Evolutionary conservation across 2,797 vertebrate genomes (phyloP).

Genomic region (Myripristis jacobus): DNA sequence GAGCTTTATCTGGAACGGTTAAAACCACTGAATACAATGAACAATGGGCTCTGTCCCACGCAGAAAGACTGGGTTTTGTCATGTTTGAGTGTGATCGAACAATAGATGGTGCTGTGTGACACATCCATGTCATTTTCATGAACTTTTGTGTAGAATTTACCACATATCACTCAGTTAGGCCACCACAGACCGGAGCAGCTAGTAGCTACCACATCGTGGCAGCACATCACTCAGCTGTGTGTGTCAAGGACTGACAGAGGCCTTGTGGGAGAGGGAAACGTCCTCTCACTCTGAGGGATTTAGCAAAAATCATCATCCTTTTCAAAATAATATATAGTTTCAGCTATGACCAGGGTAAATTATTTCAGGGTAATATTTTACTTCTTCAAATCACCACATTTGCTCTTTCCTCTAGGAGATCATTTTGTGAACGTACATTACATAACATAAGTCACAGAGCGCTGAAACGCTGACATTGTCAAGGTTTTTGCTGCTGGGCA

Average conservation of each 20-base stretch:
- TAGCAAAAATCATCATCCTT: too few relatives aligned
- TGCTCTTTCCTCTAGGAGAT: neutral
- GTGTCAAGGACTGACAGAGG: neutral
- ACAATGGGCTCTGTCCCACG: constrained; percentile 70
- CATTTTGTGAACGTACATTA: neutral
- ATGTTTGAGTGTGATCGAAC: constrained; percentile 60
- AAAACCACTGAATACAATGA: constrained; percentile 63
- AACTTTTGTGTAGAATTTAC: constrained; percentile 50
- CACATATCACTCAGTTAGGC: constrained; percentile 13
- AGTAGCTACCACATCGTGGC: constrained; percentile 25
- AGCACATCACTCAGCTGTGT: constrained; percentile 1
- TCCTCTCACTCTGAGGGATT: too few relatives aligned
- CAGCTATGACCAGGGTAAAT: neutral
- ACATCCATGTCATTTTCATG: constrained; percentile 45
- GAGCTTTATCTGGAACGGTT: constrained; percentile 82
- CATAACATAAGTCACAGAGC: neutral
- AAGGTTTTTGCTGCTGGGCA: neutral
- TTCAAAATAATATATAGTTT: neutral
- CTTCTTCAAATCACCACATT: neutral
- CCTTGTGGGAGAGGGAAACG: too few relatives aligned
- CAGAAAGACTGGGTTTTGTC: constrained; percentile 63
- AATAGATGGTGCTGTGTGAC: constrained; percentile 41
- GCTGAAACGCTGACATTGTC: neutral
- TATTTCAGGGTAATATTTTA: too few relatives aligned
- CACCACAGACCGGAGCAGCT: constrained; percentile 15